These are phyloP conservation scores for Eupithecia subfuscata DNA, from an alignment of 2,888 invertebrate genomes.

Conservation along the genomic window DNA sequence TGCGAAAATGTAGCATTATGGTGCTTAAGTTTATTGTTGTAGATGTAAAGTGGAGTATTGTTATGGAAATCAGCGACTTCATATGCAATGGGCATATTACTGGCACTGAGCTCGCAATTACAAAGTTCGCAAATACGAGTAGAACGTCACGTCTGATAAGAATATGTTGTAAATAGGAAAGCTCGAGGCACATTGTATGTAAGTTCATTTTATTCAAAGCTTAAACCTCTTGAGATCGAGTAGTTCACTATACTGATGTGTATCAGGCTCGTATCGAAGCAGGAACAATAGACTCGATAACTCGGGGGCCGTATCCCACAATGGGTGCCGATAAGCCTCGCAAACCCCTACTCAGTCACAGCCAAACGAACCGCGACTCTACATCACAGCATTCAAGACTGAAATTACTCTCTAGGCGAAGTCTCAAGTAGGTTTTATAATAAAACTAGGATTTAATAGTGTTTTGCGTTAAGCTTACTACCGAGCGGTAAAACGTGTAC, in stretches of 20 bases:
- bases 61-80: constrained; percentile 61
- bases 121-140: constrained; percentile 26
- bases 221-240: constrained; percentile 49
- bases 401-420: constrained; percentile 7
- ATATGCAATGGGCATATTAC: constrained; percentile 44
- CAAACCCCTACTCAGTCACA: constrained; percentile 42
- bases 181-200: not conserved
- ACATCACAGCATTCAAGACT: constrained; percentile 12
- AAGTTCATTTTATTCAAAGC: constrained; percentile 22
- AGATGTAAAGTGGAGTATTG: constrained; percentile 50
- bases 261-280: constrained; percentile 64
- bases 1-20: constrained; percentile 60
- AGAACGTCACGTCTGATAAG: constrained; percentile 35
- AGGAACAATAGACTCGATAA: constrained; percentile 70
- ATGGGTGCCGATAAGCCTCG: constrained; percentile 71
- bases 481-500: constrained; percentile 57
- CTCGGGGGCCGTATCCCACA: constrained; percentile 59
- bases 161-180: not conserved
- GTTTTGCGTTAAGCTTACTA: constrained; percentile 52
- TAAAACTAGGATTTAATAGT: constrained; percentile 37
- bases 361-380: constrained; percentile 25
- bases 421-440: constrained; percentile 5
- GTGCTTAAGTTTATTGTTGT: constrained; percentile 47
- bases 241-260: constrained; percentile 51
- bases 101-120: constrained; percentile 21